Evolutionary conservation across 92 coral and sea anemone genomes (phyloP), one percentile per base, ranked within the genome.

Genomic region (Actinernus sp.): DNA sequence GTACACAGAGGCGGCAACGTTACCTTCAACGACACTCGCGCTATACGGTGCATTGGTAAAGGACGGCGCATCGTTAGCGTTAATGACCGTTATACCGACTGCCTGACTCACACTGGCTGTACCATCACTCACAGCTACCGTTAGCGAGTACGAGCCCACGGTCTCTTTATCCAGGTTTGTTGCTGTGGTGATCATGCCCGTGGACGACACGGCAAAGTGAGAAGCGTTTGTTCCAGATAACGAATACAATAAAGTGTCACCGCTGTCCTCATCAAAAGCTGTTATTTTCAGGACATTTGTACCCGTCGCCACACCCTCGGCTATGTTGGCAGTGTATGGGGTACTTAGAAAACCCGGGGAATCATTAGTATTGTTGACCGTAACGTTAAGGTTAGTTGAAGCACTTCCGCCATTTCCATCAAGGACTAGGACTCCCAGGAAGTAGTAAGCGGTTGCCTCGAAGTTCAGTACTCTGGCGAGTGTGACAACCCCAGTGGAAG

Each of bases 401-500:
- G 62, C 68, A 30, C 59, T 60, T 11, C 63, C 70, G 10, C 77
- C 79, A 18, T 64, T 65, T 10, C 82, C 79, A 46, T 84, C 96
- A 0, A 73, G 39, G 17, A 63, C 91, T 24, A 61, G 65, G 18
- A 88, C 37, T 0, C 79, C 78, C 46, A 88, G 59, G 17, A 70
- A 78, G 46, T 84, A 64, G 30, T 51, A 86, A 2, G 82, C 19
- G 22, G 37, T 55, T 18, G 51, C 21, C 40, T 88, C 96, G 14
- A 71, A 72, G 54, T 88, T 76, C 0, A 79, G 65, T 3, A 76
- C 66, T 54, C 61, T 53, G 0, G 88, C 61, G 13, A 88, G 59
- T 3, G 96, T 84, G 22, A 84, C 79, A 4, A 62, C 84, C 3
- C 96, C 96, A 0, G 96, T 88, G n/a, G 77, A 39, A 1, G 86